Evolutionary conservation across 2,113 vertebrate species (phyloP).

Genomic region (Larimichthys polyactis): DNA sequence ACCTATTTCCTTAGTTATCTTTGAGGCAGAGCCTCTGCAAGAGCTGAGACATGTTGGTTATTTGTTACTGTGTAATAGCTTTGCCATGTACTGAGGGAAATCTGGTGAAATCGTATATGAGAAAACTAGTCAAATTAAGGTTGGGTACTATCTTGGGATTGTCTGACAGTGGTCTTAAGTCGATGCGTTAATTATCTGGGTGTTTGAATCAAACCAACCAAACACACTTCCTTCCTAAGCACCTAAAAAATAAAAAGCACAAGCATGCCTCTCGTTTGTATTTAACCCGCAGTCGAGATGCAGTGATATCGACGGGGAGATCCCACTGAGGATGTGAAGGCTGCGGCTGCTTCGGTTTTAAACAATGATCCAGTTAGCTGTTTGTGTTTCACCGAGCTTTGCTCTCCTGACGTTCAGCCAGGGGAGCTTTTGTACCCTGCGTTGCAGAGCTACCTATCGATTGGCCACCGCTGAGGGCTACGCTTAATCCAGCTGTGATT

Average conservation of each 20-base stretch:
- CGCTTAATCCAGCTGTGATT: conserved; percentile 67
- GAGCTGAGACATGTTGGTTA: no score
- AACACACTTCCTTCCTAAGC: background rate
- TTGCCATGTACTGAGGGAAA: background rate
- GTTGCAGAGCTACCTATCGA: conserved; percentile 45
- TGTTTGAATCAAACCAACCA: conserved; percentile 30
- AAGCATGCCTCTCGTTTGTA: background rate
- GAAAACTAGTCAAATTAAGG: background rate
- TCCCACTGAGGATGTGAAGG: conserved; percentile 21
- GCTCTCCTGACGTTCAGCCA: conserved; percentile 21
- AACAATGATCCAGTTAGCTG: conserved; percentile 38
- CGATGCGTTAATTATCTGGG: conserved; percentile 38
- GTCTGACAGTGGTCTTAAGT: background rate
- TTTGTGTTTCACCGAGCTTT: background rate
- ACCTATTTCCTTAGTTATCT: background rate
- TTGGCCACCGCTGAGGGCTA: conserved; percentile 38
- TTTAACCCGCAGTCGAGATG: conserved; percentile 24
- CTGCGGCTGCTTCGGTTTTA: conserved; percentile 12
- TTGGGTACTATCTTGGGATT: background rate
- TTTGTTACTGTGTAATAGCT: background rate
- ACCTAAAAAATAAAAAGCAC: conserved; percentile 5
- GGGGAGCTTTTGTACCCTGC: conserved; percentile 12
- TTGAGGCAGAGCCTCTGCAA: background rate
- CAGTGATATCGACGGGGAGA: conserved; percentile 24
- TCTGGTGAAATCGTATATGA: background rate